These are phyloP conservation scores for Litoditis marina DNA, from an alignment of 2,888 invertebrate species.

Conservation along the genomic window DNA sequence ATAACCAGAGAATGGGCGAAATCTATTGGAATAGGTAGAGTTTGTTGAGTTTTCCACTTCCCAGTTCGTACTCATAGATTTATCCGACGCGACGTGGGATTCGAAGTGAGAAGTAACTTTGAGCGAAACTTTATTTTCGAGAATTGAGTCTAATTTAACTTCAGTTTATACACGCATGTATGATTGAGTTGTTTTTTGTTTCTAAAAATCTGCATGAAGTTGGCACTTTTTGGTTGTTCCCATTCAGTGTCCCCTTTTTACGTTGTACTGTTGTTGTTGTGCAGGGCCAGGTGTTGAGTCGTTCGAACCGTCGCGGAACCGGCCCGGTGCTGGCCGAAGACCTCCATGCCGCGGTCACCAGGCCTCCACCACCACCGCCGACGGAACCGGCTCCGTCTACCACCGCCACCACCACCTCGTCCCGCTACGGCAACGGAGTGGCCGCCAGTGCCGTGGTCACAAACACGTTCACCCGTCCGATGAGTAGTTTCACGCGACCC, in stretches of 20 bases:
- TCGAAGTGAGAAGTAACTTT: too few relatives aligned
- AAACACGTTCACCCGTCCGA: not conserved
- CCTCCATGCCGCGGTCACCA: slow-evolving; percentile 28
- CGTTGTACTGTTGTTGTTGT: slow-evolving; percentile 14
- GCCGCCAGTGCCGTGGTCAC: not conserved
- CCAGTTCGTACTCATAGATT: too few relatives aligned
- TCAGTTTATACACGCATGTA: too few relatives aligned
- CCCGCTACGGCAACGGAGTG: not conserved
- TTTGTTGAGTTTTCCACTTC: too few relatives aligned
- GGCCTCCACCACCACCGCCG: slow-evolving; percentile 11
- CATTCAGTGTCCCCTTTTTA: not conserved
- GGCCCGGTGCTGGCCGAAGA: slow-evolving; percentile 56
- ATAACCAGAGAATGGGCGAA: too few relatives aligned
- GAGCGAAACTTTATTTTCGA: too few relatives aligned
- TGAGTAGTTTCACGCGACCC: slow-evolving; percentile 5
- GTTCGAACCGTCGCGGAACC: slow-evolving; percentile 54
- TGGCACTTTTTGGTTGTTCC: slow-evolving; percentile 6
- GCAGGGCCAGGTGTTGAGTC: slow-evolving; percentile 42
- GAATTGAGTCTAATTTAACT: too few relatives aligned
- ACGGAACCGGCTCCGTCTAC: slow-evolving; percentile 14
- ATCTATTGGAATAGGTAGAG: too few relatives aligned
- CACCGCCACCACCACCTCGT: slow-evolving; percentile 4
- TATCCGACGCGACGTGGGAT: too few relatives aligned
- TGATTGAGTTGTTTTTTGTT: too few relatives aligned
- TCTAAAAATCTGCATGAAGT: too few relatives aligned